phyloP scores from a whole-genome alignment of 2,888 invertebrate genomes.

The Anthoptus insignis region DNA sequence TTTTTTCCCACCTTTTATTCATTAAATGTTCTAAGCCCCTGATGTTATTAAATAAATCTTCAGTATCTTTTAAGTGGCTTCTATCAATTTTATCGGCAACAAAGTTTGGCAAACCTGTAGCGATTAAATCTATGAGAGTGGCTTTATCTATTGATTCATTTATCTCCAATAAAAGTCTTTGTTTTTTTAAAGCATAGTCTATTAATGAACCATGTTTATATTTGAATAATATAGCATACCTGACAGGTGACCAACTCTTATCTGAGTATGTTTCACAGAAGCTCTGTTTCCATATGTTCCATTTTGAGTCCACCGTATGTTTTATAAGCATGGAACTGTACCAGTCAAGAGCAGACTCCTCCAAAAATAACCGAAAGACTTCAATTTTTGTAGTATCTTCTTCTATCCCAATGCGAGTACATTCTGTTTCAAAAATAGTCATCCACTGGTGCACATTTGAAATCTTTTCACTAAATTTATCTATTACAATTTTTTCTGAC shows the following conservation, averaged over 20 bases:
- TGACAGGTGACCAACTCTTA: slow-evolving; percentile 50
- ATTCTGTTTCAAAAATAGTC: slow-evolving; percentile 35
- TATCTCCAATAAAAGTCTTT: slow-evolving; percentile 41
- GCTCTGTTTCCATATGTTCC: slow-evolving; percentile 38
- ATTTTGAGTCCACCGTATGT: slow-evolving; percentile 36
- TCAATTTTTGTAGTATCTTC: slow-evolving; percentile 35
- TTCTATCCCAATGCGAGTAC: slow-evolving; percentile 23
- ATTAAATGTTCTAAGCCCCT: slow-evolving; percentile 39
- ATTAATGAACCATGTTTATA: slow-evolving; percentile 39
- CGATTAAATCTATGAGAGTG: slow-evolving; percentile 41
- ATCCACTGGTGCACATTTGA: slow-evolving; percentile 41
- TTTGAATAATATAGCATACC: slow-evolving; percentile 38
- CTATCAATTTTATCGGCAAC: slow-evolving; percentile 37
- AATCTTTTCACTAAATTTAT: slow-evolving; percentile 5
- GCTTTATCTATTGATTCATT: slow-evolving; percentile 37
- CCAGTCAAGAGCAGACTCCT: slow-evolving; percentile 15
- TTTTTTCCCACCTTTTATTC: slow-evolving; percentile 29
- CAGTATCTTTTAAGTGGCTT: slow-evolving; percentile 28
- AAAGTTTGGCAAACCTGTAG: slow-evolving; percentile 35
- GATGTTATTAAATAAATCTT: slow-evolving; percentile 44
- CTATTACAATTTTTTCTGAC: not conserved
- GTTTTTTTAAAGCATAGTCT: slow-evolving; percentile 45
- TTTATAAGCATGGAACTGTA: slow-evolving; percentile 39
- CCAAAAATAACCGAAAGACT: slow-evolving; percentile 12
- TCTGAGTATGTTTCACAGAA: slow-evolving; percentile 50